Base-by-base conservation (phyloP, 2,797 vertebrate species). In the Meriones psammophilus region DNA sequence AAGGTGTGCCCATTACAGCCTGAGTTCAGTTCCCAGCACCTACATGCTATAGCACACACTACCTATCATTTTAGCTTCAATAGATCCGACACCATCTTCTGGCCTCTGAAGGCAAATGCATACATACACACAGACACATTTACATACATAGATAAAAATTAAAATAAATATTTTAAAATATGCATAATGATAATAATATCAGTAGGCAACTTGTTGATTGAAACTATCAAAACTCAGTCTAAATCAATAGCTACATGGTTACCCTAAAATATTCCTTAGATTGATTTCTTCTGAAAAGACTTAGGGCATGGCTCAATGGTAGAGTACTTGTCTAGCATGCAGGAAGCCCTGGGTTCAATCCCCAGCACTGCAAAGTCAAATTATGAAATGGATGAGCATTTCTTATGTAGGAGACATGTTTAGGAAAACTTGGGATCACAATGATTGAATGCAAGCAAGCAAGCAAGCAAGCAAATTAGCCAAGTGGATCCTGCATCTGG, bases 331-430 rank as follows among this genome's bases (percentile, higher is more conserved):
- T 14, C 54, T n/a, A 60, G 13, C 50, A 71, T n/a, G 17, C 12
- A 17, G 12, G 17, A 74, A 36, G 69, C 54, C 50, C 54, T 71
- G 54, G 36, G 78, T 46, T 60, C n/a, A 2, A 71, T 24, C 64
- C 78, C 78, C 22, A 91, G 78, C 10, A 42, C n/a, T 36, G 6
- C 33, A 69, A 58, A 69, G 33, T 33, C 28, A 79, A 28, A 79
- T n/a, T 30, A 68, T 28, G 54, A 36, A 78, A 78, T 26, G 62
- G 87, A 96, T 60, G 1, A 1, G 39, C 74, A 62, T 84, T 91
- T 95, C 56, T 91, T 94, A 95, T 18, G 88, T 80, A 90, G 94
- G 92, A 95, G 60, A 89, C 22, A 89, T 0, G 78, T 73, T 78
- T 94, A 62, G 30, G 69, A 64, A 93, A 95, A 81, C 88, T 69